Percentiles rank a stretch among this genome's conserved stretches.
Conservation (phyloP, 2,797 vertebrate species). For the Poeciliopsis presidionis region DNA sequence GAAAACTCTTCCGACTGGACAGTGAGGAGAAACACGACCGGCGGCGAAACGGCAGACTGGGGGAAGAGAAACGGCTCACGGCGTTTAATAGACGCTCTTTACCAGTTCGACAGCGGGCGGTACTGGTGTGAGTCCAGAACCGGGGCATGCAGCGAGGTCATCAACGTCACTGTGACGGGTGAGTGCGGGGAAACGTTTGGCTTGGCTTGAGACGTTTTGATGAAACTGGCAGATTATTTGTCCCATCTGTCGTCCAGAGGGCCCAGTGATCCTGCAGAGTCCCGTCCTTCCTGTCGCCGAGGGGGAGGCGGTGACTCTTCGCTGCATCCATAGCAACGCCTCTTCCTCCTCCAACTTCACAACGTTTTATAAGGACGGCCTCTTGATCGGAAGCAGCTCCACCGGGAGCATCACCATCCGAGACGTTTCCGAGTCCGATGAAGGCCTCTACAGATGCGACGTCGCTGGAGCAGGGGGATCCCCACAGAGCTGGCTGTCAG, state of each 20-base stretch:
- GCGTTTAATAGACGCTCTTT: background rate
- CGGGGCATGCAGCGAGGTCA: conserved; percentile 6
- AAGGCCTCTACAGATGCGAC: conserved; percentile 40
- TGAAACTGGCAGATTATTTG: background rate
- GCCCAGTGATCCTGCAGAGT: conserved; percentile 44
- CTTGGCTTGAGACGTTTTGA: background rate
- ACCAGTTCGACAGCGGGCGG: background rate
- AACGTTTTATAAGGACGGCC: conserved; percentile 38
- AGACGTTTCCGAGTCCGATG: conserved; percentile 12
- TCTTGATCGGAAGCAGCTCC: conserved; percentile 10
- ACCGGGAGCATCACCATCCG: conserved; percentile 8
- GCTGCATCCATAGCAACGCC: background rate
- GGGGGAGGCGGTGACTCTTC: conserved; percentile 13
- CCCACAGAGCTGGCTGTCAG: conserved; percentile 17
- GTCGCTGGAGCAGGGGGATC: conserved; percentile 8
- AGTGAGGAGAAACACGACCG: conserved; percentile 29
- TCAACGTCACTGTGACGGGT: conserved; percentile 30
- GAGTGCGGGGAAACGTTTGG: background rate
- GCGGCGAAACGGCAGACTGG: accelerated
- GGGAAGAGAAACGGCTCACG: accelerated
- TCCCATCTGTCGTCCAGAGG: conserved; percentile 5
- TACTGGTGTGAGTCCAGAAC: conserved; percentile 45
- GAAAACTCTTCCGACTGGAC: background rate
- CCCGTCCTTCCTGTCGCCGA: conserved; percentile 9
- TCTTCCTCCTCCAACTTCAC: background rate